Evolutionary conservation across 2,797 vertebrate genomes (phyloP), one percentile per base, ranked within the genome.

Genomic region (Rhinella marina): DNA sequence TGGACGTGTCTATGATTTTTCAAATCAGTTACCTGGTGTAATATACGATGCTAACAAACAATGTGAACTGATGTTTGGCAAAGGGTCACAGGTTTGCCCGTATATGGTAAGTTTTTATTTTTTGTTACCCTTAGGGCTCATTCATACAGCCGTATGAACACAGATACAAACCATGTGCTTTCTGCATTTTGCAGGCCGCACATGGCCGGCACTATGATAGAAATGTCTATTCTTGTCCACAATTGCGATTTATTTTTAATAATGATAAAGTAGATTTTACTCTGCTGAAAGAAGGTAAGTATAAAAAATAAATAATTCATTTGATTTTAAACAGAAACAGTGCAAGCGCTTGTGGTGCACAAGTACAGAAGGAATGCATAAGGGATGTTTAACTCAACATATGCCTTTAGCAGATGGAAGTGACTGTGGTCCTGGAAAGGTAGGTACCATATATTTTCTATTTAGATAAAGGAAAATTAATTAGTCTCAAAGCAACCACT

Each of bases 341-440:
- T 99, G 98, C 92, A 97, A 97, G 89, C 95, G 97, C 82, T 94
- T 99, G 76, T 99, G 98, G 98, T 99, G 98, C 90, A 99, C 97
- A 0, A 98, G 97, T 82, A 95, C 95, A 0, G 98, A 98, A 91
- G 97, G 97, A 8, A 95, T 96, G 91, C 96, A 97, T 90, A 97
- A 96, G 90, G 97, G 97, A 52, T 99, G 98, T 90, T 97, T 97
- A 54, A 99, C 98, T 3, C 98, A 99, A 81, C 98, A 99, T 92
- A 99, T 99, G 98, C 98, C 98, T 0, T 93, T 97, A 90, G 98
- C 98, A 79, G 98, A 99, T 73, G 98, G 98, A 87, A 98, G 97
- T 0, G 94, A 94, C 89, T 99, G 98, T 92, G 98, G 98, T 57
- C 92, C 95, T 90, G 96, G 97, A 92, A 99, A 98, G 98, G 98